Percentiles rank a stretch among this genome's conserved stretches.
phyloP scores from a whole-genome alignment of 2,113 vertebrate genomes.

The Archilochus colubris region DNA sequence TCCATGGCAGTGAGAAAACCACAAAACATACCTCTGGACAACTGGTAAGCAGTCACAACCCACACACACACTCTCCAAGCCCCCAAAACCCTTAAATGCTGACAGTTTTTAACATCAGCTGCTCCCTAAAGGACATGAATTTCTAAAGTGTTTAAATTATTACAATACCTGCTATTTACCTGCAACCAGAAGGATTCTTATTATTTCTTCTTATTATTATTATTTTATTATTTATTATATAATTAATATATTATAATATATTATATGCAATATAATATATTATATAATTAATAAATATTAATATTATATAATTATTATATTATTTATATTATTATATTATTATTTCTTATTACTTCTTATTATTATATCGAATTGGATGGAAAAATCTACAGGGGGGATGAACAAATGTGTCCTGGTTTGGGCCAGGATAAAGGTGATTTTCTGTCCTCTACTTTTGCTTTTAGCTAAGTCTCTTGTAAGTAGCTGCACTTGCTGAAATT shows the following conservation, averaged over 20 bases:
- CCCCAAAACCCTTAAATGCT: neutral
- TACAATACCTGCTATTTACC: neutral
- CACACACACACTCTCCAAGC: rapidly evolving
- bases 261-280: too few relatives aligned
- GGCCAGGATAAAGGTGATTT: too few relatives aligned
- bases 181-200: neutral
- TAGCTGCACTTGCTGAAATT: too few relatives aligned
- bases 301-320: too few relatives aligned
- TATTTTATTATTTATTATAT: too few relatives aligned
- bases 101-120: neutral
- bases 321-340: too few relatives aligned
- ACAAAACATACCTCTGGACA: neutral
- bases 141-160: neutral
- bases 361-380: neutral
- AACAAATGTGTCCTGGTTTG: neutral
- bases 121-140: neutral
- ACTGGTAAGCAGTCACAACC: neutral
- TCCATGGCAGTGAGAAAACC: neutral
- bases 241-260: too few relatives aligned
- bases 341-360: too few relatives aligned
- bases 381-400: neutral
- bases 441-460: too few relatives aligned
- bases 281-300: too few relatives aligned
- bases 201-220: too few relatives aligned
- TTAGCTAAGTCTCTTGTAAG: too few relatives aligned